Evolutionary conservation across 2,113 vertebrate species (phyloP), one percentile per base, ranked within the genome.

Genomic region (Ptyas mucosa): DNA sequence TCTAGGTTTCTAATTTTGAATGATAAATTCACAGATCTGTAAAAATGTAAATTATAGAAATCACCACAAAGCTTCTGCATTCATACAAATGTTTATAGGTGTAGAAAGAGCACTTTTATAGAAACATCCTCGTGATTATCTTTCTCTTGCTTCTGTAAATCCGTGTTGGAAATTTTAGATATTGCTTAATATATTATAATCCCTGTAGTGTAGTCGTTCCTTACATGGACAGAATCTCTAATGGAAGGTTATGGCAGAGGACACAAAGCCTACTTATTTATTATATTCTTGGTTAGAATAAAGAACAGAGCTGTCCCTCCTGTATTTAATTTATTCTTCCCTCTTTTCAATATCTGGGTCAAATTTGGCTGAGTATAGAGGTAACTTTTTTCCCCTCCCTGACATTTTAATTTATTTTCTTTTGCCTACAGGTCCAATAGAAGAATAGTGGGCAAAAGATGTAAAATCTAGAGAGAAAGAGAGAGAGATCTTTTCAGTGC

Each of bases 401-500:
- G n/a, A 0, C 0, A 0, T 12, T 91, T n/a, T 85, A 89, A 1
- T 86, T 91, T 34, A 39, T 93, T 90, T 93, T 90, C 46, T 93
- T 90, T 87, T 87, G 57, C 88, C 81, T 39, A 87, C 0, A 0
- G 39, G 90, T 69, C 90, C 43, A 43, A 43, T 53, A 69, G 34
- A 2, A 12, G 53, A 88, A 46, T 29, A 5, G 85, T 43, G 89
- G 55, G 20, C 61, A 64, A 90, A 90, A 34, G 49, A 90, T 57
- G 46, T 23, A 64, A 90, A 87, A 24, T 54, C 8, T 39, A 10
- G 29, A 51, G 53, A 21, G 69, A 85, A 12, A 81, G 14, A 69
- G 54, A 18, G 12, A 10, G 58, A 0, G 0, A 0, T 88, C 88
- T 4, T 0, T 87, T 58, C 1, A 0, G 26, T 91, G 92, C 90